phyloP scores from a whole-genome alignment of 2,888 invertebrate genomes.

The Parnassius mnemosyne region DNA sequence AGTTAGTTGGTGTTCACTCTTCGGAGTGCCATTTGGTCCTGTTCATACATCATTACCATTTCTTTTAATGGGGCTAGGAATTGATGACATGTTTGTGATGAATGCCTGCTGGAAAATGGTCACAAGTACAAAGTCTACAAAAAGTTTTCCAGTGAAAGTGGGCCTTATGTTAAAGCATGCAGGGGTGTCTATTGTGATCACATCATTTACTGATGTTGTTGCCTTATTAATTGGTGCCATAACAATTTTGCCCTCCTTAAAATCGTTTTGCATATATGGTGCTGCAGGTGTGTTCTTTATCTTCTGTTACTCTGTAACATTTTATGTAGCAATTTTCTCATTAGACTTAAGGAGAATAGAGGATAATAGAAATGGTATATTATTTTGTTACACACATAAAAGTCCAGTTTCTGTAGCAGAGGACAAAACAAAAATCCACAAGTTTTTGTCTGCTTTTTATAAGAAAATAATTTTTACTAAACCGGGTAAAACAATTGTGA shows the following conservation, averaged over 20 bases:
- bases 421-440: conserved; percentile 81
- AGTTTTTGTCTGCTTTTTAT: conserved; percentile 81
- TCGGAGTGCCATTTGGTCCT: conserved; percentile 88
- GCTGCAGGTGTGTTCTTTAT: conserved; percentile 88
- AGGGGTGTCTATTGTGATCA: conserved; percentile 91
- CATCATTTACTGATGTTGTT: conserved; percentile 90
- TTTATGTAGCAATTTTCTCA: conserved; percentile 88
- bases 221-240: conserved; percentile 89
- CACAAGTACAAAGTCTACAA: conserved; percentile 69
- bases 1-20: conserved; percentile 85
- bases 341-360: conserved; percentile 85
- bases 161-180: conserved; percentile 88
- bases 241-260: conserved; percentile 89
- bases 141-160: conserved; percentile 82
- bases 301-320: conserved; percentile 88
- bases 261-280: conserved; percentile 91
- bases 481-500: conserved; percentile 83
- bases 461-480: conserved; percentile 83
- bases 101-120: conserved; percentile 88
- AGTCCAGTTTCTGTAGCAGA: conserved; percentile 73
- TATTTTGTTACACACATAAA: conserved; percentile 84
- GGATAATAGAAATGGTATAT: conserved; percentile 82
- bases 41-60: conserved; percentile 91
- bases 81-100: conserved; percentile 93
- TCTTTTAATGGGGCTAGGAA: conserved; percentile 88